These are phyloP conservation scores for Labia minor DNA, from an alignment of 2,888 invertebrate genomes.

Conservation along the genomic window DNA sequence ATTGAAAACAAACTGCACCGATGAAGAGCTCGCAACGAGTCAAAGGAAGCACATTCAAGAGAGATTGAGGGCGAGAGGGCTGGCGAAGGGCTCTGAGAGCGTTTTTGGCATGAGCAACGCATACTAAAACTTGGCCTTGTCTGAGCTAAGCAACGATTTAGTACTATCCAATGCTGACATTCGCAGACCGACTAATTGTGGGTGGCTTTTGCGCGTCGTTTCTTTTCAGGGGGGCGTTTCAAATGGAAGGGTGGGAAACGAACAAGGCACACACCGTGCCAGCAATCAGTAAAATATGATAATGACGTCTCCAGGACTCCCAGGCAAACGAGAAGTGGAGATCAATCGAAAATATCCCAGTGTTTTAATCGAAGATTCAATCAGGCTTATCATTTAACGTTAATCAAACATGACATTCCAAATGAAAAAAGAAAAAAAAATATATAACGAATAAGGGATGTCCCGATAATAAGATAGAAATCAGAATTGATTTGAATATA, in stretches of 20 bases:
- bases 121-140: constrained; percentile 13
- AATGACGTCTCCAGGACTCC: background rate
- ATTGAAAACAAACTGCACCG: too few species aligned
- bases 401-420: too few species aligned
- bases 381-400: background rate
- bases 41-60: too few species aligned
- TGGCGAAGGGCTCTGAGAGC: background rate
- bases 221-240: background rate
- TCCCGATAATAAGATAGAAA: too few species aligned
- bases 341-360: background rate
- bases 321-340: background rate
- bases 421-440: too few species aligned
- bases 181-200: constrained; percentile 13
- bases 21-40: too few species aligned
- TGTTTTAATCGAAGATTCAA: constrained; percentile 5
- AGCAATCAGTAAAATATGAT: constrained; percentile 13
- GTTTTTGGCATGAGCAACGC: constrained; percentile 2
- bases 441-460: too few species aligned
- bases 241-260: background rate
- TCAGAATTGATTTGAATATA: too few species aligned
- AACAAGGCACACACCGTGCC: constrained; percentile 8
- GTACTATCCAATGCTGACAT: constrained; percentile 7
- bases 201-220: constrained; percentile 5
- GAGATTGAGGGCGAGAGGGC: too few species aligned
- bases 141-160: constrained; percentile 4